Base-by-base conservation (phyloP, 2,113 vertebrate species). In the Dromaius novaehollandiae region DNA sequence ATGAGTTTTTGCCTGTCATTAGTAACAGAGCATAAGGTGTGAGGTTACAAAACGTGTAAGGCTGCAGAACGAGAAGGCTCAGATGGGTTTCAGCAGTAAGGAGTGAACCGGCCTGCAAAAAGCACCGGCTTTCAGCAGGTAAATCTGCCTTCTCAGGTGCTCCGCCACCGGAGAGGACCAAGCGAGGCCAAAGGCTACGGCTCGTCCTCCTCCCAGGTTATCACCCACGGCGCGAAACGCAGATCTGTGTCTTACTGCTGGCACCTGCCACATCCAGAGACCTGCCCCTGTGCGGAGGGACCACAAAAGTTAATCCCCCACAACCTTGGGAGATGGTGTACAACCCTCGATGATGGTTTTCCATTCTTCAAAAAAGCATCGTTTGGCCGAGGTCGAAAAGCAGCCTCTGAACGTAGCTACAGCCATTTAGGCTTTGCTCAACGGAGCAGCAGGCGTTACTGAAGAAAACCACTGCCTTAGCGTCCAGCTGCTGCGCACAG, bases 271-370 rank as follows among this genome's bases (percentile, higher is more conserved):
- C 69, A 70, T 38, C 38, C n/a, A 38, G 11, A 64, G 18, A 64
- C 17, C 18, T 69, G n/a, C 44, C 21, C 28, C 58, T 26, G 17
- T 20, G 11, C 19, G 1, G 2, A 73, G 9, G 86, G 13, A 20
- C 14, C 21, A 15, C 30, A 34, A 15, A 68, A 56, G 28, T 42
- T 55, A 78, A 68, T 46, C 18, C 5, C 14, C 21, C 46, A 15
- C 0, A 1, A 68, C 14, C 21, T 15, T 25, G 8, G 34, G 34
- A 68, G 0, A 0, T 28, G n/a, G 21, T 46, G 14, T 36, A 44
- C 68, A 48, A 32, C 21, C 14, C 42, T 42, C 10, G 13, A 42
- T 11, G 42, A 42, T 15, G 5, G 44, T 13, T 46, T 46, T 16
- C 44, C 16, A 42, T 60, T 69, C 61, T 58, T 79, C 55, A 80